phyloP scores from a whole-genome alignment of 2,113 vertebrate species.

The Strix uralensis region DNA sequence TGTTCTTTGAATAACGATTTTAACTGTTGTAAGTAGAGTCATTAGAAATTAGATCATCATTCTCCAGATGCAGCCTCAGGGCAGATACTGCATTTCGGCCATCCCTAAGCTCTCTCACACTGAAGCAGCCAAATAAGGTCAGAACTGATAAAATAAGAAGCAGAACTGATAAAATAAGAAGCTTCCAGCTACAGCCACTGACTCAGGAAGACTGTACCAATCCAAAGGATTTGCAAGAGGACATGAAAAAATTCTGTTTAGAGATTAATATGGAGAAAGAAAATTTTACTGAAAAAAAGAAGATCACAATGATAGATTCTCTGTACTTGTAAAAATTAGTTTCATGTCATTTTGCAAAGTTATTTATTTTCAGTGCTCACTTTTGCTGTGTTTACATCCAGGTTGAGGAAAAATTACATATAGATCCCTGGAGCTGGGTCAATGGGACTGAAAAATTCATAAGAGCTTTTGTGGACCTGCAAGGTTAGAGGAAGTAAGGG shows the following conservation, averaged over 20 bases:
- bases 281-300: background rate
- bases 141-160: background rate
- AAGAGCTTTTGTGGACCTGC: background rate
- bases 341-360: background rate
- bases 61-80: background rate
- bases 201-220: background rate
- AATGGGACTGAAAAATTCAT: background rate
- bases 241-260: background rate
- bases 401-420: background rate
- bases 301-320: background rate
- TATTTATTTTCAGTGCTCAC: background rate
- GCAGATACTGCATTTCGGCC: background rate
- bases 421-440: background rate
- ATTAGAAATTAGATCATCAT: background rate
- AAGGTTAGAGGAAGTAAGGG: background rate
- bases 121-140: background rate
- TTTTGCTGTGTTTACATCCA: background rate
- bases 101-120: background rate
- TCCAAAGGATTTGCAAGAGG: background rate
- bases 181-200: background rate
- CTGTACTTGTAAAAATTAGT: background rate
- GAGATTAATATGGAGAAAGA: background rate
- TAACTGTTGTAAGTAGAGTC: background rate
- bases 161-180: background rate
- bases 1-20: background rate